Evolutionary conservation across 64 coral and sea anemone species (phyloP).

Genomic region (Dendrophyllia cribrosa): DNA sequence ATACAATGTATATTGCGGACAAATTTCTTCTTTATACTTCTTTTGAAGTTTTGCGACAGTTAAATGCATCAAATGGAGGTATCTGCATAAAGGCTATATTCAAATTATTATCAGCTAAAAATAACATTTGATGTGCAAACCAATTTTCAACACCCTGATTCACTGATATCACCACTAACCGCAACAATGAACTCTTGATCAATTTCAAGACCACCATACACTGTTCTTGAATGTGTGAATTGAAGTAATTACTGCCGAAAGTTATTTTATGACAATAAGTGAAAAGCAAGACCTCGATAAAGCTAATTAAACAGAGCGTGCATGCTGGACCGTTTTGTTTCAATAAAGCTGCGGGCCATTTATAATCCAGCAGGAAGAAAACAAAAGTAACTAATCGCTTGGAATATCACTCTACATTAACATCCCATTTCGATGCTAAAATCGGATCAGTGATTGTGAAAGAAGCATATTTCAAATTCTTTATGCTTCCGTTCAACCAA

Average conservation of each 20-base stretch:
- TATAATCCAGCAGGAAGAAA: neutral
- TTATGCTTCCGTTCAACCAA: neutral
- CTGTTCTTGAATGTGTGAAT: too few species aligned
- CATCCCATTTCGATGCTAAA: neutral
- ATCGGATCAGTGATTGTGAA: neutral
- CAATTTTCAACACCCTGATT: too few species aligned
- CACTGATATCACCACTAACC: too few species aligned
- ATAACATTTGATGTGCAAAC: too few species aligned
- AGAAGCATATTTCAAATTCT: constrained; percentile 28
- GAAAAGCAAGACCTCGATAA: neutral
- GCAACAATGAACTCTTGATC: too few species aligned
- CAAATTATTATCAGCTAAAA: too few species aligned
- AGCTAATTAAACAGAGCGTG: neutral
- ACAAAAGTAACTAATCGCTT: neutral
- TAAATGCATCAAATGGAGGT: too few species aligned
- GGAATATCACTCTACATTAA: neutral
- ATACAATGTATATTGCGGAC: too few species aligned
- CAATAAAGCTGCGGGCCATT: neutral
- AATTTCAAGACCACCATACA: too few species aligned
- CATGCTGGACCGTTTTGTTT: neutral
- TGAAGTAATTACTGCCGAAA: neutral
- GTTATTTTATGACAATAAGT: neutral
- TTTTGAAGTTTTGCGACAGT: too few species aligned
- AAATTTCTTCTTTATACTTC: too few species aligned
- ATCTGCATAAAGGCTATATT: too few species aligned